Conservation (phyloP, 2,888 invertebrate species). For the Lamellibrachia columna region DNA sequence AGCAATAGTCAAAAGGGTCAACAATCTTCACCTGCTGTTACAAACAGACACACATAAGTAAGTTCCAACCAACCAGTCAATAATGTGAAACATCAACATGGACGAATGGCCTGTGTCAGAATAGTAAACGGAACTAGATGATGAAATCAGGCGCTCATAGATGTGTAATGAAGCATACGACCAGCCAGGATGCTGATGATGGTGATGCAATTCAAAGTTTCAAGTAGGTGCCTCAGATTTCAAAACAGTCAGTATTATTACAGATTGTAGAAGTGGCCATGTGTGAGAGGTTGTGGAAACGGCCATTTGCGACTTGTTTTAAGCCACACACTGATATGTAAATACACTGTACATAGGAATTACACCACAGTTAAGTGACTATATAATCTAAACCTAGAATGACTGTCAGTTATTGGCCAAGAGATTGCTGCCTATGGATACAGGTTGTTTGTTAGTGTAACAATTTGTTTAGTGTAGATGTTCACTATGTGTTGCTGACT, state of each 20-base stretch:
- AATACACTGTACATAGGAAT: background rate
- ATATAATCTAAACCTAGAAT: background rate
- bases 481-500: background rate
- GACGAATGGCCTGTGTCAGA: background rate
- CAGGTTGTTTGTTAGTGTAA: background rate
- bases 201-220: background rate
- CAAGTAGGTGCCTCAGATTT: background rate
- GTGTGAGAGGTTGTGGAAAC: background rate
- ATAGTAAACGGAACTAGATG: background rate
- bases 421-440: background rate
- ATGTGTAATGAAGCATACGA: background rate
- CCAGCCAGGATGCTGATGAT: background rate
- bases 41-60: background rate
- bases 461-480: background rate
- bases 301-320: background rate
- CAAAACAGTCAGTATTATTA: background rate
- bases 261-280: background rate
- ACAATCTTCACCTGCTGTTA: background rate
- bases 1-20: background rate
- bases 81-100: background rate
- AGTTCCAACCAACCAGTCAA: background rate
- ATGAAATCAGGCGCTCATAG: background rate
- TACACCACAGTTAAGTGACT: background rate
- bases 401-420: background rate
- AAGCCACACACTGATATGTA: background rate